A percentile compares a stretch with the other conserved stretches of the same genome.
phyloP scores from a whole-genome alignment of 2,113 vertebrate species.

The Mesembrinibis cayennensis region DNA sequence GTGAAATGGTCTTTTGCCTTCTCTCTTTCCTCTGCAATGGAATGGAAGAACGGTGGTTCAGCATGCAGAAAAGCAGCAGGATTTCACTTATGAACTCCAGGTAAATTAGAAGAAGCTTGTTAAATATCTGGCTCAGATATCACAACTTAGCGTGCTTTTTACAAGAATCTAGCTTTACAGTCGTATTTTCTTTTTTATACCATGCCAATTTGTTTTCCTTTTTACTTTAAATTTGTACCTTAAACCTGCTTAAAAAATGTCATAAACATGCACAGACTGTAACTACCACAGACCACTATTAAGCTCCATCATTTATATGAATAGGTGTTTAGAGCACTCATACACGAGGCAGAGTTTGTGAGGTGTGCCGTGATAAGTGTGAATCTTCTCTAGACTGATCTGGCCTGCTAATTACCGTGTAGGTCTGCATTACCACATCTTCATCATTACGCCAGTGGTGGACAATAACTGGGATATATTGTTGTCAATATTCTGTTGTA shows the following conservation, averaged over 20 bases:
- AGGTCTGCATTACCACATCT: neutral
- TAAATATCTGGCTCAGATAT: neutral
- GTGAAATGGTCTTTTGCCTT: neutral
- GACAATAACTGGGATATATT: neutral
- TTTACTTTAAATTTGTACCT: neutral
- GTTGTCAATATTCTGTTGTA: neutral
- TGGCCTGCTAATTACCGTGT: neutral
- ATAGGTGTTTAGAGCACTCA: neutral
- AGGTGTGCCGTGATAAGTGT: neutral
- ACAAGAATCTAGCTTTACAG: neutral
- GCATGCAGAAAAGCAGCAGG: neutral
- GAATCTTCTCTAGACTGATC: neutral
- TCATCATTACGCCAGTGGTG: neutral
- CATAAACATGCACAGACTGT: neutral
- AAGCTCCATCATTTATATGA: neutral
- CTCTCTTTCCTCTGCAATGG: neutral
- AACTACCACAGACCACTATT: neutral
- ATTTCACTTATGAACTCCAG: neutral
- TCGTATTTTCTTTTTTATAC: neutral
- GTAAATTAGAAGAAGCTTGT: neutral
- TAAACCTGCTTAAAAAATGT: neutral
- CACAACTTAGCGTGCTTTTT: neutral
- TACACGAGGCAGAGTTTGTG: neutral
- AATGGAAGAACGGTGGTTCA: neutral
- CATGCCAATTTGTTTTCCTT: neutral